Percentiles rank a stretch among this genome's conserved stretches.
Evolutionary conservation across 1,140 invertebrate species (phyloP).

Genomic region (Anadara kagoshimensis): DNA sequence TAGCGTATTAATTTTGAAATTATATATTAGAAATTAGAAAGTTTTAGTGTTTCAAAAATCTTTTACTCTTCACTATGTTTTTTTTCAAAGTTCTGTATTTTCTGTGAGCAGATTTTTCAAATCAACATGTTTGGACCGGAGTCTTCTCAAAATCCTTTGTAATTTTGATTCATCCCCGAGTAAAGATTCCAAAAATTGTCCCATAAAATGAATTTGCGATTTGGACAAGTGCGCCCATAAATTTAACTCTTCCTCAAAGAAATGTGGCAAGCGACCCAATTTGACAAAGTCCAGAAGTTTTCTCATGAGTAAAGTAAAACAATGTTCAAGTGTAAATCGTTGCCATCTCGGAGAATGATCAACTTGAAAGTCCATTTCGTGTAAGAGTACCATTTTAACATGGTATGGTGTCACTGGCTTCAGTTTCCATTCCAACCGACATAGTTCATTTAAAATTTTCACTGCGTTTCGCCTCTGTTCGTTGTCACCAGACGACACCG

Average conservation of each 20-base stretch:
- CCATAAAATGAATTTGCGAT: too few species aligned
- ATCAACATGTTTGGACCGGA: too few species aligned
- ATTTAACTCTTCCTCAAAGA: constrained; percentile 52
- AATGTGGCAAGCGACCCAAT: constrained; percentile 49
- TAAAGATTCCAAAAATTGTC: too few species aligned
- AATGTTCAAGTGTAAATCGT: constrained; percentile 48
- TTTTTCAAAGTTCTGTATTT: too few species aligned
- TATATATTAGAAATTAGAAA: too few species aligned
- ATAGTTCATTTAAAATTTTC: constrained; percentile 45
- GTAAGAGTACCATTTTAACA: constrained; percentile 55
- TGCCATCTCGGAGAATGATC: constrained; percentile 62
- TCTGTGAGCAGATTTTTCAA: too few species aligned
- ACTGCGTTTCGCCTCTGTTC: constrained; percentile 50
- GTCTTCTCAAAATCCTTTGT: too few species aligned
- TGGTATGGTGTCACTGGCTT: constrained; percentile 49
- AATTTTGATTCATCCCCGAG: too few species aligned
- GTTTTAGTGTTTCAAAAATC: too few species aligned
- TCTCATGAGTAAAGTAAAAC: constrained; percentile 50
- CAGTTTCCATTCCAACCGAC: constrained; percentile 56
- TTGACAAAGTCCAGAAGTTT: constrained; percentile 48
- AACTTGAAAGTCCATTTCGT: constrained; percentile 58
- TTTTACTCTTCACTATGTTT: too few species aligned
- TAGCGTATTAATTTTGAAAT: too few species aligned
- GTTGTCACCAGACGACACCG: constrained; percentile 54
- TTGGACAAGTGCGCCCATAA: constrained; percentile 16